Conservation (phyloP, 2,888 invertebrate genomes). For the Acrobasis suavella region DNA sequence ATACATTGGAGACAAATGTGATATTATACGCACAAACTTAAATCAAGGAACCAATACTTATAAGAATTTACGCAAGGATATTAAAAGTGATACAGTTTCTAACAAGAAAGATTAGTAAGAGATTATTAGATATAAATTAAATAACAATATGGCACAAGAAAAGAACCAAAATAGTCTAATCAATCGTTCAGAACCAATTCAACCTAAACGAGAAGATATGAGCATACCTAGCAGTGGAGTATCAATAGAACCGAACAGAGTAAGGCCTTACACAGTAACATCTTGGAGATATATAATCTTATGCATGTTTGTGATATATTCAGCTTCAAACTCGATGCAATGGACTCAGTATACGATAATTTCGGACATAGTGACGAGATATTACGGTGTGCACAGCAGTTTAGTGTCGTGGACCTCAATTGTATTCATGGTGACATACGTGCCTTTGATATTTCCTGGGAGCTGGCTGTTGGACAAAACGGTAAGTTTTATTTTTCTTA, state of each 20-base stretch:
- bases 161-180: conserved; percentile 33
- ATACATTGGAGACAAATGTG: neutral
- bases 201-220: conserved; percentile 36
- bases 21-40: neutral
- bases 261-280: conserved; percentile 83
- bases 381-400: conserved; percentile 86
- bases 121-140: neutral
- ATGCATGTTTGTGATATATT: conserved; percentile 91
- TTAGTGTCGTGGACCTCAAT: conserved; percentile 98
- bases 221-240: conserved; percentile 49
- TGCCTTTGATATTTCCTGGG: conserved; percentile 97
- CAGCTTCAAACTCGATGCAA: conserved; percentile 95
- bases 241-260: conserved; percentile 34
- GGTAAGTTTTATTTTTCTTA: conserved; percentile 82
- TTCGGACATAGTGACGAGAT: conserved; percentile 88
- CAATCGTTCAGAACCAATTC: conserved; percentile 37
- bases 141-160: neutral
- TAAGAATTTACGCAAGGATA: neutral
- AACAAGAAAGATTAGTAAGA: neutral
- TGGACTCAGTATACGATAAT: conserved; percentile 99
- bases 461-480: conserved; percentile 96
- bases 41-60: neutral
- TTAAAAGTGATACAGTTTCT: too few species aligned
- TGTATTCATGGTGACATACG: conserved; percentile 98
- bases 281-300: conserved; percentile 91